These are phyloP conservation scores for Scartelaos histophorus DNA, from an alignment of 2,113 vertebrate genomes.

Conservation along the genomic window DNA sequence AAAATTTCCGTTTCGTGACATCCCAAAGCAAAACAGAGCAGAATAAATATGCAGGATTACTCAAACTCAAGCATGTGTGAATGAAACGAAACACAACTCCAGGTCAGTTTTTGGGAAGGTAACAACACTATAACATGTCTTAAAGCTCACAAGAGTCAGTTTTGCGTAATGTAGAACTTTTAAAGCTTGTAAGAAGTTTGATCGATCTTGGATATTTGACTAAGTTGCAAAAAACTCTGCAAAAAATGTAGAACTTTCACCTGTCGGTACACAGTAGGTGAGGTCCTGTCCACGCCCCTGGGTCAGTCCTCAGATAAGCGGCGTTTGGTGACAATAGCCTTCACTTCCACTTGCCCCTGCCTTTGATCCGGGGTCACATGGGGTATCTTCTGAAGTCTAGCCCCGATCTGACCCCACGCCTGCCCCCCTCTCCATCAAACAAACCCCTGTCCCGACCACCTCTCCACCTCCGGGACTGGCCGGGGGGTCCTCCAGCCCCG, in stretches of 20 bases:
- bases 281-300: not conserved
- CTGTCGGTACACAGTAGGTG: not conserved
- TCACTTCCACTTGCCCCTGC: constrained; percentile 2
- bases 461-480: constrained; percentile 49
- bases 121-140: too few relatives aligned
- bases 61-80: too few relatives aligned
- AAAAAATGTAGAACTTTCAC: not conserved
- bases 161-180: too few relatives aligned
- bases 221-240: not conserved
- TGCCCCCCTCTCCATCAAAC: constrained; percentile 73
- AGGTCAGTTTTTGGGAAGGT: too few relatives aligned
- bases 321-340: not conserved
- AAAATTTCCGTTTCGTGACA: too few relatives aligned
- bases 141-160: too few relatives aligned
- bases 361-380: constrained; percentile 45
- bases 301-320: not conserved
- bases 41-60: too few relatives aligned
- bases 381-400: constrained; percentile 51
- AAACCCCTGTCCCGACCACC: constrained; percentile 75
- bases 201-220: too few relatives aligned
- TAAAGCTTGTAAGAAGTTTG: too few relatives aligned
- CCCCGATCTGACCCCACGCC: constrained; percentile 67
- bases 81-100: too few relatives aligned
- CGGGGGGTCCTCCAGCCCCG: constrained; percentile 33
- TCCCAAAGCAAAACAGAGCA: too few relatives aligned